Evolutionary conservation across 1,140 invertebrate species (phyloP).

Genomic region (Tenebrio molitor): DNA sequence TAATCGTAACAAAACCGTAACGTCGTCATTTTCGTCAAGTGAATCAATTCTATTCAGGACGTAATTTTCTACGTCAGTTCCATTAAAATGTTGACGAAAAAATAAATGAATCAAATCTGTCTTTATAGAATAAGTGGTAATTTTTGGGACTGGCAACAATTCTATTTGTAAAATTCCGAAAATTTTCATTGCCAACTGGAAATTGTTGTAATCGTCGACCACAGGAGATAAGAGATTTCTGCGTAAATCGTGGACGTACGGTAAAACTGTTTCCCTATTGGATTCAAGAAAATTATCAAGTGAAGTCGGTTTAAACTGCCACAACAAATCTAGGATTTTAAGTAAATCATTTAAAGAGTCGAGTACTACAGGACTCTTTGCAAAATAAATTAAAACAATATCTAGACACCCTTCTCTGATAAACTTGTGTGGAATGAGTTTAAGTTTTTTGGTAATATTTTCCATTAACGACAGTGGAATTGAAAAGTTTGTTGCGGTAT

Average conservation of each 20-base stretch:
- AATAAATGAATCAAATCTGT: background rate
- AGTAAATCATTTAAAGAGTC: background rate
- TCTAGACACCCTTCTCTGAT: background rate
- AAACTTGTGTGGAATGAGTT: constrained; percentile 2
- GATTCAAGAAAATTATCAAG: no score
- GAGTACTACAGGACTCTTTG: background rate
- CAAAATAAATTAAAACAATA: background rate
- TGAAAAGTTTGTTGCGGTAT: background rate
- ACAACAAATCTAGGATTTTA: background rate
- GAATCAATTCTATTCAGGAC: background rate
- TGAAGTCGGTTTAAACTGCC: no score
- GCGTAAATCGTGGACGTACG: no score
- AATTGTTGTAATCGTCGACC: no score
- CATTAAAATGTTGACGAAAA: background rate
- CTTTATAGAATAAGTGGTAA: background rate
- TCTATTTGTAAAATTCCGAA: background rate
- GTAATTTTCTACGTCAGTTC: background rate
- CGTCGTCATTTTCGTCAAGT: background rate
- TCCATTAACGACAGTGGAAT: background rate
- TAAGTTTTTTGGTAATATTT: constrained; percentile 4
- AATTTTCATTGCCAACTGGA: no score
- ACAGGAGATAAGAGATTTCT: no score
- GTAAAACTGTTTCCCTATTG: no score
- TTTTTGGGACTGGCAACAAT: background rate
- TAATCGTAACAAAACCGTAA: background rate